phyloP scores from a whole-genome alignment of 1,140 invertebrate species.

The Drosophila saltans region DNA sequence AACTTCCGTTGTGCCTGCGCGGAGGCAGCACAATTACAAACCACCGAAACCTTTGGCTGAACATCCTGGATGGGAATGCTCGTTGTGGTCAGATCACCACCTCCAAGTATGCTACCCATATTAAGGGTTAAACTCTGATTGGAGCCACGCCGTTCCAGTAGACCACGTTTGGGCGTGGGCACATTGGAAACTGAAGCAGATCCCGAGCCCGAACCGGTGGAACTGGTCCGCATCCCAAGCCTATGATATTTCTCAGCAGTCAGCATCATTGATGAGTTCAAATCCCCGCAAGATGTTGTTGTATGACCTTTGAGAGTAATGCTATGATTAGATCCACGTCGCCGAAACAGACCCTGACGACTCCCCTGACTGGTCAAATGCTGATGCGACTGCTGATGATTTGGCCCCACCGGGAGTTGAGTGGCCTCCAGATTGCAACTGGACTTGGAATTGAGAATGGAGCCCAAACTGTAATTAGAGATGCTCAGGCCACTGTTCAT shows the following conservation, averaged over 20 bases:
- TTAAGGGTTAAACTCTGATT: slow-evolving; percentile 93
- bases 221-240: slow-evolving; percentile 48
- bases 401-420: slow-evolving; percentile 18
- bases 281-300: slow-evolving; percentile 79
- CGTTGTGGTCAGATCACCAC: not conserved
- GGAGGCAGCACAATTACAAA: slow-evolving; percentile 72
- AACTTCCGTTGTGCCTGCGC: slow-evolving; percentile 83
- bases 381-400: slow-evolving; percentile 23
- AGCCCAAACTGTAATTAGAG: slow-evolving; percentile 75
- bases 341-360: slow-evolving; percentile 89
- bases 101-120: slow-evolving; percentile 81
- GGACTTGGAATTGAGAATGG: slow-evolving; percentile 72
- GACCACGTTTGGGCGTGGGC: slow-evolving; percentile 85
- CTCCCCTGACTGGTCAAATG: slow-evolving; percentile 56
- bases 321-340: slow-evolving; percentile 94
- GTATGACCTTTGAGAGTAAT: slow-evolving; percentile 86
- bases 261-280: slow-evolving; percentile 83
- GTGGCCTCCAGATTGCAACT: slow-evolving; percentile 64
- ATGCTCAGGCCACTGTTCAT: slow-evolving; percentile 73
- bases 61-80: slow-evolving; percentile 38
- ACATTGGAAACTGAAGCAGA: slow-evolving; percentile 53
- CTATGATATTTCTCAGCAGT: slow-evolving; percentile 49
- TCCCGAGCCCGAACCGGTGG: slow-evolving; percentile 47
- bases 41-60: slow-evolving; percentile 55
- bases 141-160: slow-evolving; percentile 91